Base-by-base conservation (phyloP, 2,113 vertebrate species). In the Tragelaphus scriptus region DNA sequence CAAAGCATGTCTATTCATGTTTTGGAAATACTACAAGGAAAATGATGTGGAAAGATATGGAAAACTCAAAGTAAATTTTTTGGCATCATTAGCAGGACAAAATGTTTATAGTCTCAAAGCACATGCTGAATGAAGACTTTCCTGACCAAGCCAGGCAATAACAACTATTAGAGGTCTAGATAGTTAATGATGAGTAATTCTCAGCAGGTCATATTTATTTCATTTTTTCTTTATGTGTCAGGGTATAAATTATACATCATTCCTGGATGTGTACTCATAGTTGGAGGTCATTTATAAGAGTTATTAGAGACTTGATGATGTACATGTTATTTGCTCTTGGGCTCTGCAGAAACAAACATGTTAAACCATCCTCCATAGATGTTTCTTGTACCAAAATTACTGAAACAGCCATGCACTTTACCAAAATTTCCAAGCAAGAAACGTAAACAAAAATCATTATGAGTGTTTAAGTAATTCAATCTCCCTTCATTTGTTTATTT, bases 351-450 rank as follows among this genome's bases (percentile, higher is more conserved):
- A n/a, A 82, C 75, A 88, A 91, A 17, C 36, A 32, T 5, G 17
- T 55, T 92, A 75, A 85, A 26, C 12, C 21, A 53, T 91, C 59
- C 82, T 75, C 55, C n/a, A 92, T 40, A 98, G 68, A 93, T 51
- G 0, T 12, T 51, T 90, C 79, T 61, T 28, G 1, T 61, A 36
- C 12, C 36, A 19, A 26, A 96, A 26, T 75, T 93, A 71, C 61
- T 85, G 75, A 96, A 47, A 68, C 77, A 79, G 61, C 4, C 93
- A 40, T 9, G 44, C 49, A 51, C 92, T 88, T 28, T 94, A 75
- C n/a, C 91, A 80, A 92, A 90, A 91, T 75, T 95, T 85, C 40
- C 77, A 97, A 91, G 87, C 7, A 82, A 55, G 96, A 95, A 94
- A n/a, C 17, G 93, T 17, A 94, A 95, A 92, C 90, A 97, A 21